These are phyloP conservation scores for Tipula unca DNA, from an alignment of 2,888 invertebrate species.

Conservation along the genomic window DNA sequence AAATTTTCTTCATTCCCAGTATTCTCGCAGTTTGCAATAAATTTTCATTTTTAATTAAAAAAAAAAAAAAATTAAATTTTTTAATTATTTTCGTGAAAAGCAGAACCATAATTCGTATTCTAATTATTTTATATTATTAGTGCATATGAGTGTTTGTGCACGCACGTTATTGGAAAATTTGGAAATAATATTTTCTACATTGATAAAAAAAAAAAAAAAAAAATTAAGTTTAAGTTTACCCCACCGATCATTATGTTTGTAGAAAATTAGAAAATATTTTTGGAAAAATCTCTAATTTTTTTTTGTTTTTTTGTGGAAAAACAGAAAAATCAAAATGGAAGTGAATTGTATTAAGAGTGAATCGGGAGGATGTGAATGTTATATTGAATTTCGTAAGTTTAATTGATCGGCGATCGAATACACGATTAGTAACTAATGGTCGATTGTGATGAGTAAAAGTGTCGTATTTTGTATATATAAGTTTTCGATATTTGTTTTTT, in stretches of 20 bases:
- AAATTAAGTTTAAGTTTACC: neutral
- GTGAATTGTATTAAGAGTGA: conserved; percentile 56
- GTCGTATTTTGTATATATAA: too few species aligned
- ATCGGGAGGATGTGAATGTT: conserved; percentile 60
- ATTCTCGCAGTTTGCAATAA: neutral
- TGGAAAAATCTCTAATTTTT: too few species aligned
- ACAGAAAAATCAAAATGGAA: conserved; percentile 42
- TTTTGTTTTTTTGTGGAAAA: too few species aligned
- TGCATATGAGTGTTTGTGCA: neutral
- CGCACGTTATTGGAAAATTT: neutral
- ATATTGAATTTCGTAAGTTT: conserved; percentile 59
- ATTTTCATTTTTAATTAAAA: neutral
- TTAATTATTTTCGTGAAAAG: neutral
- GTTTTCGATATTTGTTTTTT: neutral
- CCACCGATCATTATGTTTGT: neutral
- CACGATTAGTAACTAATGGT: neutral
- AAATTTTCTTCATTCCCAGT: neutral
- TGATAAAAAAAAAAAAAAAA: neutral
- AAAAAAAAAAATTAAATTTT: too few species aligned
- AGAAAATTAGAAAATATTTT: neutral
- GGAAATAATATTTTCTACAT: neutral
- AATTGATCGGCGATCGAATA: neutral
- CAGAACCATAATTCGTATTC: neutral
- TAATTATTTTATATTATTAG: neutral
- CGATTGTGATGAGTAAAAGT: conserved; percentile 25